Conservation (phyloP, 2,888 invertebrate genomes). For the Epinotia ramella region DNA sequence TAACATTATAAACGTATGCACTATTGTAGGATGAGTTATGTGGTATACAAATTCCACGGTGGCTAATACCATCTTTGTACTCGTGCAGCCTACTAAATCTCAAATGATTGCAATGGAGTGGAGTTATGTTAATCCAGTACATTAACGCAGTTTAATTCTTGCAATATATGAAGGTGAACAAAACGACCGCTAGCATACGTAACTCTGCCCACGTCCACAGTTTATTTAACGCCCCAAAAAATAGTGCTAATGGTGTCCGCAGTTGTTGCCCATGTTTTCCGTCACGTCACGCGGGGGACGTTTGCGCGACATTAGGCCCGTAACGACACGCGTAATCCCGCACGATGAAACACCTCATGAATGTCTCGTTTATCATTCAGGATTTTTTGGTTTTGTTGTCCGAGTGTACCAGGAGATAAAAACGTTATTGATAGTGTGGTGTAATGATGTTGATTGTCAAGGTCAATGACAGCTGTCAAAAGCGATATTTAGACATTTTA, state of each 20-base stretch:
- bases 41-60: not conserved
- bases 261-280: conserved; percentile 46
- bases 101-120: not conserved
- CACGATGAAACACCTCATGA: conserved; percentile 74
- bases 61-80: not conserved
- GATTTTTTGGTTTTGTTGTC: conserved; percentile 37
- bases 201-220: not conserved
- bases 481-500: too few relatives aligned
- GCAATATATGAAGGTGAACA: not conserved
- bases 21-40: not conserved
- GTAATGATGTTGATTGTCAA: too few relatives aligned
- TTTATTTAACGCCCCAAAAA: conserved; percentile 21
- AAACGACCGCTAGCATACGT: not conserved
- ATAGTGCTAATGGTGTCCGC: conserved; percentile 42
- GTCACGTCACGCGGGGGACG: conserved; percentile 50
- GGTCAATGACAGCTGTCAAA: too few relatives aligned
- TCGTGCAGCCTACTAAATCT: not conserved
- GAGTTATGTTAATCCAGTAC: not conserved
- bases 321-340: conserved; percentile 78
- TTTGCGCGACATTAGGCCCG: conserved; percentile 72
- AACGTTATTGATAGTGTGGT: not conserved
- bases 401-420: not conserved
- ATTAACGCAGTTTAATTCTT: not conserved
- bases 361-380: conserved; percentile 78
- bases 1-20: too few relatives aligned